Base-by-base conservation (phyloP, 2,797 vertebrate species). In the Sebastes melanostomus region DNA sequence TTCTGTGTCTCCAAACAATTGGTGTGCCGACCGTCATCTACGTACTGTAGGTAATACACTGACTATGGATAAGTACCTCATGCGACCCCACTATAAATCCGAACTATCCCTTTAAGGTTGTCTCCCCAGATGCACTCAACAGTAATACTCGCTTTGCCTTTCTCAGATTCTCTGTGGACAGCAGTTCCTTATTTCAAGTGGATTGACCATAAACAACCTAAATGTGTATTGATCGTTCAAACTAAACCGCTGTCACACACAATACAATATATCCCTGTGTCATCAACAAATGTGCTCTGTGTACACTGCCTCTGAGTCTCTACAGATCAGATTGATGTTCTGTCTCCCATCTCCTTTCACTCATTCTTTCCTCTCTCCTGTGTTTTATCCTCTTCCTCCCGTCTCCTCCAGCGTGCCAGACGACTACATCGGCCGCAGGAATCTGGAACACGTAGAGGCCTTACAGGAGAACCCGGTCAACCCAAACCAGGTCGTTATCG, bases 361-460 rank as follows among this genome's bases (percentile, higher is more conserved):
- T 22, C 13, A 10, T 60, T 38, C 42, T 24, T 55, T 76, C 8
- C 22, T 50, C 42, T 0, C 7, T 50, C 42, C 16, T 18, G 42
- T 50, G 16, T 50, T 8, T 50, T 55, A 3, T 32, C 25, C 14
- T 60, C 4, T 2, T 36, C 55, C 29, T 54, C 7, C 8, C 6
- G 2, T 66, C 60, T 73, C 54, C 58, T 82, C 8, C 81, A 99
- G 98, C 56, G 90, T 98, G 68, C 97, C 97, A 0, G 97, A 99
- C n/a, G 97, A 98, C 75, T 97, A 97, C 75, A 94, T 95, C 7
- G 96, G 92, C 54, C 96, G 97, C 55, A 92, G 98, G 68, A 97
- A 96, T 14, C 96, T 99, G 71, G 98, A 99, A 78, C 95, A 98
- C 69, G 97, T 99, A 13, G 98, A 99, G 91, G 95, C 96, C 2